phyloP scores from a whole-genome alignment of 2,113 vertebrate genomes.

The Corvus moneduloides region DNA sequence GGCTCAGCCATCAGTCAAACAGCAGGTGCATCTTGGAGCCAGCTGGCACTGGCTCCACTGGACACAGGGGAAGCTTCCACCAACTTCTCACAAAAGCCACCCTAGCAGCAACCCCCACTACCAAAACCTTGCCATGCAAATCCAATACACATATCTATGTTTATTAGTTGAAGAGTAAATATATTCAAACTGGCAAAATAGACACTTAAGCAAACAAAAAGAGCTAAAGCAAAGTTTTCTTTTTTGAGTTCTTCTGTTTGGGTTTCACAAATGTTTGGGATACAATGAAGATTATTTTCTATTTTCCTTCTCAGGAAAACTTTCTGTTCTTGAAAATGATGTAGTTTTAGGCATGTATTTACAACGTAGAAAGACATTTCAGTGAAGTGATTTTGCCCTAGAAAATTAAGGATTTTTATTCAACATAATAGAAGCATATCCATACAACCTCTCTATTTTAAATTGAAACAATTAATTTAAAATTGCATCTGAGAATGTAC shows the following conservation, averaged over 20 bases:
- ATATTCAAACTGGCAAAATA: background rate
- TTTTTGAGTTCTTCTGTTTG: background rate
- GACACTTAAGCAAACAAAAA: background rate
- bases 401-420: background rate
- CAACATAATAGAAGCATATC: background rate
- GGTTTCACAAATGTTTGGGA: background rate
- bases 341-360: background rate
- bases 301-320: background rate
- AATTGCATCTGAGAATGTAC: background rate
- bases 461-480: background rate
- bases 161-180: background rate
- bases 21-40: rapidly evolving
- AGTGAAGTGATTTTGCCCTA: background rate
- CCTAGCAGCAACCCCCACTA: background rate
- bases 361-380: background rate
- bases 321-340: background rate
- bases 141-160: background rate
- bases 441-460: background rate
- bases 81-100: background rate
- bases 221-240: background rate
- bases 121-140: background rate
- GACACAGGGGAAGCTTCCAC: background rate
- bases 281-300: background rate
- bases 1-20: background rate
- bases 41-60: background rate